Evolutionary conservation across 1,140 invertebrate genomes (phyloP).

Genomic region (Stenopsyche tienmushanensis): DNA sequence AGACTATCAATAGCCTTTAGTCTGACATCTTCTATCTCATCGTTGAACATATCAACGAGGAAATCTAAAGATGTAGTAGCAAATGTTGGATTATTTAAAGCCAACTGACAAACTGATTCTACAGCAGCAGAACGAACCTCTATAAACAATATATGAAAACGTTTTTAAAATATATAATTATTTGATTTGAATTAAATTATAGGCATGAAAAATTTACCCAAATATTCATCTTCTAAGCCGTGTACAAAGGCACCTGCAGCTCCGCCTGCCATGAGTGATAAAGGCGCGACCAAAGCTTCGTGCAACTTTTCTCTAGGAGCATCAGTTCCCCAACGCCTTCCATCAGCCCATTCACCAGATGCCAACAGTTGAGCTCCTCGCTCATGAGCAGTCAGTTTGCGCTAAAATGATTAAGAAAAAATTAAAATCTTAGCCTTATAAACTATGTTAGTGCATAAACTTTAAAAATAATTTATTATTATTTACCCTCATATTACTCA

Average conservation of each 20-base stretch:
- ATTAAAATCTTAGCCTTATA: background rate
- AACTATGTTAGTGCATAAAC: background rate
- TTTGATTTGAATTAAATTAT: background rate
- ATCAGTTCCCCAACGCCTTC: constrained; percentile 90
- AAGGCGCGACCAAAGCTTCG: constrained; percentile 62
- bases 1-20: constrained; percentile 92
- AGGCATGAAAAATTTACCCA: constrained; percentile 58
- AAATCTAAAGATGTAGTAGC: constrained; percentile 89
- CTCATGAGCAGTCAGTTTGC: constrained; percentile 81
- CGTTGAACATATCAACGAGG: constrained; percentile 99
- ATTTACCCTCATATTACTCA: constrained; percentile 86
- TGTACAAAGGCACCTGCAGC: constrained; percentile 98
- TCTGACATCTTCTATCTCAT: constrained; percentile 97
- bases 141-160: constrained; percentile 46
- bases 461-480: constrained; percentile 41
- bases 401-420: constrained; percentile 47
- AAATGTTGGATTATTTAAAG: constrained; percentile 81
- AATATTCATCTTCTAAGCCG: constrained; percentile 96
- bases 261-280: constrained; percentile 87
- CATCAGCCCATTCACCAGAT: constrained; percentile 87
- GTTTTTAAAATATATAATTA: constrained; percentile 11
- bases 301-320: constrained; percentile 76
- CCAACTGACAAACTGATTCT: constrained; percentile 89
- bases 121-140: constrained; percentile 94
- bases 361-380: constrained; percentile 75